These are phyloP conservation scores for Coelinius sp. DNA, from an alignment of 2,888 invertebrate genomes.

Conservation along the genomic window DNA sequence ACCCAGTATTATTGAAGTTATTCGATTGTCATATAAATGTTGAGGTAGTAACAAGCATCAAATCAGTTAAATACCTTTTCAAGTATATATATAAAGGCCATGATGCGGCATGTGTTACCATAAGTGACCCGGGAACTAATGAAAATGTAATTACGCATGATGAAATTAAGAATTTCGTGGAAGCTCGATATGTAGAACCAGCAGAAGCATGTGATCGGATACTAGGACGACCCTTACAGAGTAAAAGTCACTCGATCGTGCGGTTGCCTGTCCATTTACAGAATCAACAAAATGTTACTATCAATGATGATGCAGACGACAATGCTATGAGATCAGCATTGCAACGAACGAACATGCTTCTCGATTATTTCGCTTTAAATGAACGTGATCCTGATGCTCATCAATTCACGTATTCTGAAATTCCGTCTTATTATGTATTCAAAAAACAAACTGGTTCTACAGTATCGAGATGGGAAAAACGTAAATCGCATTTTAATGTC, in stretches of 20 bases:
- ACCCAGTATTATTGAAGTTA: constrained; percentile 44
- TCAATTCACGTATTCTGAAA: no score
- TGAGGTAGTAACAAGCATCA: constrained; percentile 50
- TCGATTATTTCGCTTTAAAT: no score
- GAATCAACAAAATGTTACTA: constrained; percentile 16
- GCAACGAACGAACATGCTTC: constrained; percentile 32
- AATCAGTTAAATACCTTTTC: constrained; percentile 51
- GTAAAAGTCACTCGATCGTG: constrained; percentile 18
- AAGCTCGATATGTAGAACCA: constrained; percentile 48
- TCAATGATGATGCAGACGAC: constrained; percentile 28
- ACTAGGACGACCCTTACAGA: constrained; percentile 38
- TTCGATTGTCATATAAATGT: no score
- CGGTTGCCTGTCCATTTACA: no score
- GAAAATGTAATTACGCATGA: constrained; percentile 33
- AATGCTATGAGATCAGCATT: constrained; percentile 27
- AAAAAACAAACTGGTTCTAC: no score
- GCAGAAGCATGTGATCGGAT: constrained; percentile 49
- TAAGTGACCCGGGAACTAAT: background rate
- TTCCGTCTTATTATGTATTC: no score
- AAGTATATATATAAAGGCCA: constrained; percentile 52
- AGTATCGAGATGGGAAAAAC: no score
- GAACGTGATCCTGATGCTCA: no score
- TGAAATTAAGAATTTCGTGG: constrained; percentile 46
- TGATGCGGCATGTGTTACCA: constrained; percentile 43
- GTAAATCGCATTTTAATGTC: no score